Evolutionary conservation across 2,888 invertebrate species (phyloP).

Genomic region (Acholoe squamosa): DNA sequence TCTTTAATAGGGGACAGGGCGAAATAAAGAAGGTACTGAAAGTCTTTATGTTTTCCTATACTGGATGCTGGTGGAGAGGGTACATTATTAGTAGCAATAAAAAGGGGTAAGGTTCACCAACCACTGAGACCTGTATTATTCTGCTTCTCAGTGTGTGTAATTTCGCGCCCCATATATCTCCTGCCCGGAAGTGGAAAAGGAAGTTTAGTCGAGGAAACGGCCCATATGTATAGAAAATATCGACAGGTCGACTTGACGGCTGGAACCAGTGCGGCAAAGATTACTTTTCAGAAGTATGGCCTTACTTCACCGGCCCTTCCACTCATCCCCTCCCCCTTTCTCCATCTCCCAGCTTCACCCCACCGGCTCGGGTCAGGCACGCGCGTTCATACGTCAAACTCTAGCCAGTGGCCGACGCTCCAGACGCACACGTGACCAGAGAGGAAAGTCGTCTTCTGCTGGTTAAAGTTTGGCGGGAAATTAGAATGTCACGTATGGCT

Average conservation of each 20-base stretch:
- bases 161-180: constrained; percentile 3
- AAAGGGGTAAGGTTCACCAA: too few relatives aligned
- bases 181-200: background rate
- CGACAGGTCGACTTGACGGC: background rate
- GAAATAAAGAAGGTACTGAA: too few relatives aligned
- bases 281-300: constrained; percentile 28
- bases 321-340: background rate
- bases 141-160: background rate
- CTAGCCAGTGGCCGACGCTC: constrained; percentile 24
- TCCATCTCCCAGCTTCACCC: background rate
- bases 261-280: background rate
- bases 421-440: constrained; percentile 37
- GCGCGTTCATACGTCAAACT: constrained; percentile 39
- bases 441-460: constrained; percentile 7
- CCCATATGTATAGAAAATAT: background rate
- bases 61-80: too few relatives aligned
- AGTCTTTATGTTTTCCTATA: too few relatives aligned
- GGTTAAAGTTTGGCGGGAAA: constrained; percentile 42
- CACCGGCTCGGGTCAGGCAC: background rate
- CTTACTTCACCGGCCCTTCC: background rate
- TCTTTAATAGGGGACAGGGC: too few relatives aligned
- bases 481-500: constrained; percentile 40
- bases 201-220: constrained; percentile 6
- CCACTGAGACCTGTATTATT: too few relatives aligned
- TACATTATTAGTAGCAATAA: too few relatives aligned